phyloP scores from a whole-genome alignment of 2,888 invertebrate species.

The Agonopterix heracliana region DNA sequence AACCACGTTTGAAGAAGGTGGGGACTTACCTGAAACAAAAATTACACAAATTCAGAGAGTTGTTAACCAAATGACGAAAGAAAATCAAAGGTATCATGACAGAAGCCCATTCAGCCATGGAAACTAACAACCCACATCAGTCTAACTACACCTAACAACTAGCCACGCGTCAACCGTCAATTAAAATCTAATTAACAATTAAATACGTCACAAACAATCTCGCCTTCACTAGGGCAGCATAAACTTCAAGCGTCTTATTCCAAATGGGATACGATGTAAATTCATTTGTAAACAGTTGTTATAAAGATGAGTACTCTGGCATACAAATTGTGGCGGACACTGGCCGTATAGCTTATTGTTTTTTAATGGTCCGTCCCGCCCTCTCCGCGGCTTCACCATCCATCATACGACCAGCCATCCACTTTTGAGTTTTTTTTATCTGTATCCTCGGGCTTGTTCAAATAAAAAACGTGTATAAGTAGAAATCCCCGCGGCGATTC shows the following conservation, averaged over 20 bases:
- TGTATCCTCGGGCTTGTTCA: constrained; percentile 37
- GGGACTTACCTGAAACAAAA: constrained; percentile 3
- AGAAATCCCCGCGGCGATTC: constrained; percentile 59
- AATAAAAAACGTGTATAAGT: constrained; percentile 39
- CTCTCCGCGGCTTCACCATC: constrained; percentile 52
- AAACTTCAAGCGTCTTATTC: neutral
- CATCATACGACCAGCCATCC: constrained; percentile 40
- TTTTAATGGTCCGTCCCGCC: constrained; percentile 67
- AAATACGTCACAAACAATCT: constrained; percentile 42
- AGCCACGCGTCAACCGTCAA: constrained; percentile 44
- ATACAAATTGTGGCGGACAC: constrained; percentile 67
- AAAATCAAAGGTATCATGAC: neutral
- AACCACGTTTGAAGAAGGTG: no score
- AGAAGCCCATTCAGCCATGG: constrained; percentile 4
- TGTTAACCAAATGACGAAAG: neutral
- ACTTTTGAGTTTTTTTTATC: constrained; percentile 30
- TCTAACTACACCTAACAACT: neutral
- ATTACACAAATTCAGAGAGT: neutral
- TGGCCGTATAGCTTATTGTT: constrained; percentile 65
- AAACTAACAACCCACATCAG: neutral
- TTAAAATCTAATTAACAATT: constrained; percentile 60
- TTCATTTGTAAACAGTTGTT: constrained; percentile 16
- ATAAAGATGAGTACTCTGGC: constrained; percentile 52
- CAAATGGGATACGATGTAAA: constrained; percentile 12
- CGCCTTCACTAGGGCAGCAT: constrained; percentile 26